phyloP scores from a whole-genome alignment of 1,140 invertebrate genomes.

The Drosophila elegans region DNA sequence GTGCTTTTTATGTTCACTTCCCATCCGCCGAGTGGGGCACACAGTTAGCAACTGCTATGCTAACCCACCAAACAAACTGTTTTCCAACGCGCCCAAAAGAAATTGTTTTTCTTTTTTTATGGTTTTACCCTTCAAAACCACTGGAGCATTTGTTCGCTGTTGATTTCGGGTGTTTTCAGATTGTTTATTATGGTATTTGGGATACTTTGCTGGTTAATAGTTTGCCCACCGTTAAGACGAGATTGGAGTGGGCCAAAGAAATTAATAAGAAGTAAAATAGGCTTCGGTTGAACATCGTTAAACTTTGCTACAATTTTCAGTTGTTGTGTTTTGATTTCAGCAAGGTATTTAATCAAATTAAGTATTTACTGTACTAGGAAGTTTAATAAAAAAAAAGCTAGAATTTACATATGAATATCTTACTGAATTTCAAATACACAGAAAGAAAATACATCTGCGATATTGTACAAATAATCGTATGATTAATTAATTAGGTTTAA shows the following conservation, averaged over 20 bases:
- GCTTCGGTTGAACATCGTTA: too few relatives aligned
- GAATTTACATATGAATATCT: neutral
- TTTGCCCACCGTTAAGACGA: conserved; percentile 9
- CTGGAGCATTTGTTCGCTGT: conserved; percentile 46
- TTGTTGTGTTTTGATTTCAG: neutral
- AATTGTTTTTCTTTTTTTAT: conserved; percentile 46
- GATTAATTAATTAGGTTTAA: too few relatives aligned
- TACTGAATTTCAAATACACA: neutral
- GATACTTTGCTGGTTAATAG: conserved; percentile 8
- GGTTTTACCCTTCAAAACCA: conserved; percentile 61
- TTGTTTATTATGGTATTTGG: conserved; percentile 19
- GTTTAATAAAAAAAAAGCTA: neutral
- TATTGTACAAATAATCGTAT: too few relatives aligned
- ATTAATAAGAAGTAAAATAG: conserved; percentile 7
- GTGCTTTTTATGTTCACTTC: conserved; percentile 43
- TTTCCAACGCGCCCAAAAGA: conserved; percentile 43
- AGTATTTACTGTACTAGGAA: neutral
- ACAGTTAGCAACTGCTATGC: neutral
- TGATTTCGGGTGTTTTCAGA: conserved; percentile 23
- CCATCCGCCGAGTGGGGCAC: conserved; percentile 28
- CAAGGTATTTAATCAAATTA: neutral
- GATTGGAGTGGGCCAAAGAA: conserved; percentile 7
- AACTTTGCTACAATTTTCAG: too few relatives aligned
- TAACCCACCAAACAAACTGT: conserved; percentile 15
- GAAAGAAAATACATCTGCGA: neutral